Conservation (phyloP, 2,888 invertebrate genomes). For the Chorisops tibialis region DNA sequence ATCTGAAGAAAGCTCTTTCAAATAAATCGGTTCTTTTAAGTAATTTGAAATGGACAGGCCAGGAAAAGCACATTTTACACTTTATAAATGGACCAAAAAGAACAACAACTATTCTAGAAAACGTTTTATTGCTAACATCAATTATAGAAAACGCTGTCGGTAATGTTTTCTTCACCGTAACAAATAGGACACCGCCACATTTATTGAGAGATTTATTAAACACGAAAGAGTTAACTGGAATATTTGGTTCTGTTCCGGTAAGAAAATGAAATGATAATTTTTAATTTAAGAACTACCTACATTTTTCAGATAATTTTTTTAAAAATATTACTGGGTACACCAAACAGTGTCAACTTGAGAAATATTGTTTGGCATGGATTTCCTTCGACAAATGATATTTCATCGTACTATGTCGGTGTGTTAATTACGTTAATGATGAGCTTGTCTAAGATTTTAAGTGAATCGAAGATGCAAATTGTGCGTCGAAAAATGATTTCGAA, state of each 20-base stretch:
- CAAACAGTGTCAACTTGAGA: constrained; percentile 54
- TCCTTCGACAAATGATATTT: constrained; percentile 48
- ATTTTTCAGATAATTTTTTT: constrained; percentile 46
- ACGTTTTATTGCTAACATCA: constrained; percentile 40
- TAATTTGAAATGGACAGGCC: constrained; percentile 18
- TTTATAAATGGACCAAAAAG: constrained; percentile 1
- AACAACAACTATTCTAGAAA: constrained; percentile 35
- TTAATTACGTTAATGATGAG: constrained; percentile 43
- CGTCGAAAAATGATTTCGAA: constrained; percentile 35
- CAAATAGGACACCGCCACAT: constrained; percentile 45
- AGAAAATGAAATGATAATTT: constrained; percentile 11
- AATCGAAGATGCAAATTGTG: constrained; percentile 24
- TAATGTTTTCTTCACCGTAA: constrained; percentile 39
- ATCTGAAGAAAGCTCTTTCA: not conserved
- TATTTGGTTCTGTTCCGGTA: constrained; percentile 45
- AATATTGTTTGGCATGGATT: constrained; percentile 59
- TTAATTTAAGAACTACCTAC: constrained; percentile 4
- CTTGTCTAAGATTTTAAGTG: constrained; percentile 35
- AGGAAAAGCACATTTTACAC: not conserved
- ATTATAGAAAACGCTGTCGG: constrained; percentile 41
- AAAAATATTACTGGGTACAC: constrained; percentile 53
- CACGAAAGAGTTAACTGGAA: constrained; percentile 43
- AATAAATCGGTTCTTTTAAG: not conserved
- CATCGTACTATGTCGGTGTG: constrained; percentile 43
- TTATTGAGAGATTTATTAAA: constrained; percentile 53